These are phyloP conservation scores for Tragopan temminckii DNA, from an alignment of 2,797 vertebrate species.

Conservation along the genomic window DNA sequence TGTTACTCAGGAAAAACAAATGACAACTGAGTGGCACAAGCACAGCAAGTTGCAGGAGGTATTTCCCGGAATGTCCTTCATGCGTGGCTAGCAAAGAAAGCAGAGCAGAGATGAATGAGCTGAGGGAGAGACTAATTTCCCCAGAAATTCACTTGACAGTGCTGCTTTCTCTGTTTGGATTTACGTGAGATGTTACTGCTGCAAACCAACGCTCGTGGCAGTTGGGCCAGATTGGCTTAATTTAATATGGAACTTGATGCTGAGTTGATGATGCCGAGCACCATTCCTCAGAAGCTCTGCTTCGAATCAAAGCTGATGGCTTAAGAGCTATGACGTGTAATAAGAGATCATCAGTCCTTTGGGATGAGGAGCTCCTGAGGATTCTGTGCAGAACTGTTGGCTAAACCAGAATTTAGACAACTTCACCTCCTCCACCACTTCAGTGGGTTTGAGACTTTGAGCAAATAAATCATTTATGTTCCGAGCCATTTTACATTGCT, in stretches of 20 bases:
- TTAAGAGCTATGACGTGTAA: slow-evolving; percentile 19
- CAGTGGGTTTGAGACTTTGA: background rate
- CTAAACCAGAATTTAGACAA: background rate
- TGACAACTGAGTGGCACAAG: rapidly evolving
- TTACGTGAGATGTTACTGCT: background rate
- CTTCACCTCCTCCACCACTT: background rate
- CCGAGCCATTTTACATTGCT: slow-evolving; percentile 1
- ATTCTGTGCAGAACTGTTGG: background rate
- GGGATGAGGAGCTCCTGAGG: background rate
- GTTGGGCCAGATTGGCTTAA: background rate
- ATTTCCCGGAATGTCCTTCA: background rate
- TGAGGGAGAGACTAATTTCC: background rate
- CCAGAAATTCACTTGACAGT: background rate
- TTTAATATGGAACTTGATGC: background rate
- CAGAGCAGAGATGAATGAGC: background rate
- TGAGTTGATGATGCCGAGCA: slow-evolving; percentile 19
- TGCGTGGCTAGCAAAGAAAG: background rate
- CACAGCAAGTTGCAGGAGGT: background rate
- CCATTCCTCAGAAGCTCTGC: background rate
- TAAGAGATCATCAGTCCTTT: background rate
- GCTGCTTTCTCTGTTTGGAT: background rate
- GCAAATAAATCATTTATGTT: background rate
- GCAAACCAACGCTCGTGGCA: background rate
- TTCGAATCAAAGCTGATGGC: background rate
- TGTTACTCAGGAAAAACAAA: background rate